Base-by-base conservation (phyloP, 2,113 vertebrate species). In the Tonatia bakeri region DNA sequence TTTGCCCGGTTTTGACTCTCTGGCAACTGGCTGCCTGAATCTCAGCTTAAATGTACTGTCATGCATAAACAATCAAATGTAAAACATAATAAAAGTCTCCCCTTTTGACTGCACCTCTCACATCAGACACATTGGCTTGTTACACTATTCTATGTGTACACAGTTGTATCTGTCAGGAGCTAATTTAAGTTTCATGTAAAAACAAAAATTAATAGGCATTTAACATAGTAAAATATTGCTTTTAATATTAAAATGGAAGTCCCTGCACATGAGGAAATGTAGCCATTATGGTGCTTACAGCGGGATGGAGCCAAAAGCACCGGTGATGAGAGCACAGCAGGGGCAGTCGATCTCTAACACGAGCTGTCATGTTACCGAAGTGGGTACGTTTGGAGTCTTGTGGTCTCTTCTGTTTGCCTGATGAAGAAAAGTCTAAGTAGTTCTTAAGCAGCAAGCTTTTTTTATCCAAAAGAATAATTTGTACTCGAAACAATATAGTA, bases 1-100 rank as follows among this genome's bases (percentile, higher is more conserved):
- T 98, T 98, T 97, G 90, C 96, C 95, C 97, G 95, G 90, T 97
- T 96, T 98, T 97, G 95, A 97, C 94, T 97, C 94, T 97, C 95
- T 97, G 95, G 96, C 97, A 98, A 97, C 72, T 50, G 87, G 50
- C 90, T 97, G 97, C 65, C 95, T 98, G 97, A 94, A 94, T 97
- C 97, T 97, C 96, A 86, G 83, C 61, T 98, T 89, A 82, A 83
- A 95, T 94, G 61, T 36, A 94, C 70, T 91, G 90, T 94, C 87
- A 1, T 91, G 87, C 90, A 96, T 97, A 96, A 98, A 97, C 96
- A 98, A 91, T 54, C 72, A 97, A 97, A 98, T 95, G 93, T 97
- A 96, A 98, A 98, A 98, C 86, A 95, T 95, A 97, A 96, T 98
- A 94, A 93, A 98, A 95, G 26, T 91, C 92, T 87, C 80, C 19